phyloP scores from a whole-genome alignment of 2,888 invertebrate genomes.

The Harmothoe impar region DNA sequence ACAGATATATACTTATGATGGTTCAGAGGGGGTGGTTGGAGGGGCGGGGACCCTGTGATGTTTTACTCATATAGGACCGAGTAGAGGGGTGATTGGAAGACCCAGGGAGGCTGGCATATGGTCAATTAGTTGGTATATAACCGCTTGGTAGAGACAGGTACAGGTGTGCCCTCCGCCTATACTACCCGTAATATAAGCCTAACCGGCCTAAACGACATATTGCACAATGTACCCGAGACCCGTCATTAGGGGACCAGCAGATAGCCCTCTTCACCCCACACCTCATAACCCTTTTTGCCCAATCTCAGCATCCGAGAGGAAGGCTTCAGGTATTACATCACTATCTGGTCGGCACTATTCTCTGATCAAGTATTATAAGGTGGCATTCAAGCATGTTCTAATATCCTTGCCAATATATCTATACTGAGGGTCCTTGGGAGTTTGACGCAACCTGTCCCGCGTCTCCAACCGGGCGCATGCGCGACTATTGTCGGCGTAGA shows the following conservation, averaged over 20 bases:
- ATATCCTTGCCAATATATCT: background rate
- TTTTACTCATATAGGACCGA: constrained; percentile 10
- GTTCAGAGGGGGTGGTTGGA: background rate
- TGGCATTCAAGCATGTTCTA: background rate
- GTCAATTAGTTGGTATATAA: background rate
- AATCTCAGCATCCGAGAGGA: constrained; percentile 1
- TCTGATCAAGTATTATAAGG: background rate
- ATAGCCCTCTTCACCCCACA: too few species aligned
- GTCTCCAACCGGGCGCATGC: background rate
- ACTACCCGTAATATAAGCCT: background rate
- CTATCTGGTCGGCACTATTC: background rate
- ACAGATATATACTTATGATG: background rate
- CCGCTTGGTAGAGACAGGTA: background rate
- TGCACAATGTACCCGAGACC: background rate
- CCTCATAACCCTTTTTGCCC: background rate
- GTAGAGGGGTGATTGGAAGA: background rate
- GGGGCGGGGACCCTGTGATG: constrained; percentile 17
- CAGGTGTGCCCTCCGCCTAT: constrained; percentile 31
- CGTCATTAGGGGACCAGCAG: background rate
- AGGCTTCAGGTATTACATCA: background rate
- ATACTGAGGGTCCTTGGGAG: background rate
- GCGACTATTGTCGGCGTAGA: background rate
- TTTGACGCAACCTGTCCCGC: background rate
- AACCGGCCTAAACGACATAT: constrained; percentile 42
- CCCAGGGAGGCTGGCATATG: constrained; percentile 8